Percentiles rank a stretch among this genome's conserved stretches.
phyloP scores from a whole-genome alignment of 2,797 vertebrate species.

The Parauchenoglanis ngamensis region DNA sequence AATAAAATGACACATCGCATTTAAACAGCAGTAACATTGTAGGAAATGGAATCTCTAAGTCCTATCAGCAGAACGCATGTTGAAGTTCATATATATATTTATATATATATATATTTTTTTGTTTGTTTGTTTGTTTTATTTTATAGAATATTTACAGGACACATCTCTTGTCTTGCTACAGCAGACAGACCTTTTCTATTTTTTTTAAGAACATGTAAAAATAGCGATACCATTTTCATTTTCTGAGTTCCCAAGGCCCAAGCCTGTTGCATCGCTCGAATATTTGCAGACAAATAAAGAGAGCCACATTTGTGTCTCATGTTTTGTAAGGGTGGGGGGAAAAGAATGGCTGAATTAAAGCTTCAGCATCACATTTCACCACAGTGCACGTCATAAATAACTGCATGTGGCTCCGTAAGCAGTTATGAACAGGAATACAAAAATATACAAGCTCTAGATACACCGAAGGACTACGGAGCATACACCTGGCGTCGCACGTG shows the following conservation, averaged over 20 bases:
- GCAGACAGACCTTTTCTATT: slow-evolving; percentile 63
- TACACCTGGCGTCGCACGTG: background rate
- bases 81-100: slow-evolving; percentile 8
- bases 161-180: slow-evolving; percentile 72
- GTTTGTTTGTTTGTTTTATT: background rate
- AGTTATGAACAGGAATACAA: slow-evolving; percentile 65
- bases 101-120: background rate
- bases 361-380: slow-evolving; percentile 51
- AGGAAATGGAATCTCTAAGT: slow-evolving; percentile 8
- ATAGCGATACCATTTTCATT: slow-evolving; percentile 73
- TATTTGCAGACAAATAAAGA: slow-evolving; percentile 11
- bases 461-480: slow-evolving; percentile 50
- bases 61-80: slow-evolving; percentile 24
- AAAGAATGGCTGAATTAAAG: slow-evolving; percentile 52
- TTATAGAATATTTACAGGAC: slow-evolving; percentile 39
- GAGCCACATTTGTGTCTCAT: background rate
- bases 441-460: slow-evolving; percentile 72
- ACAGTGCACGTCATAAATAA: slow-evolving; percentile 64
- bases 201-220: slow-evolving; percentile 73
- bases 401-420: slow-evolving; percentile 64
- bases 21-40: slow-evolving; percentile 38
- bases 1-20: slow-evolving; percentile 8
- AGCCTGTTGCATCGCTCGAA: slow-evolving; percentile 13
- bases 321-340: slow-evolving; percentile 50
- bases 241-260: slow-evolving; percentile 64